Evolutionary conservation across 2,113 vertebrate species (phyloP).

Genomic region (Actenoides lindsayi): DNA sequence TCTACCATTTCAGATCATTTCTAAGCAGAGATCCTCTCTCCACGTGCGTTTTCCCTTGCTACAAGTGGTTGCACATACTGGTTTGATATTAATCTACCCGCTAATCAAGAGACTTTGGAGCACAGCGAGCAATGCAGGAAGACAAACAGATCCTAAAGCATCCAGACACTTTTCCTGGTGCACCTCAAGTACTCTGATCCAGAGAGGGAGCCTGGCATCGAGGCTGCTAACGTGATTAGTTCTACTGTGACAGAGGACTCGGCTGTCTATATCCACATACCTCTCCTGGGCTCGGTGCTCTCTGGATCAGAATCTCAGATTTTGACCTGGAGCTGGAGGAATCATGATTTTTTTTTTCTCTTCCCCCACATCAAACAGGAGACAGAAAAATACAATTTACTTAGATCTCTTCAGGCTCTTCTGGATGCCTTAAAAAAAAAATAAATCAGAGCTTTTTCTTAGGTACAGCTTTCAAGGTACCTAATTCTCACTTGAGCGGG

Average conservation of each 20-base stretch:
- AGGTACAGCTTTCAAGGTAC: slow-evolving; percentile 42
- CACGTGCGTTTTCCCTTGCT: neutral
- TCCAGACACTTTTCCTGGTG: neutral
- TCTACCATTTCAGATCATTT: neutral
- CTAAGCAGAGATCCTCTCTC: neutral
- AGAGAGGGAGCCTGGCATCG: slow-evolving; percentile 56
- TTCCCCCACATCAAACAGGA: slow-evolving; percentile 63
- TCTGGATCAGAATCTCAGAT: slow-evolving; percentile 67
- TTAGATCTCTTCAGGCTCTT: slow-evolving; percentile 66
- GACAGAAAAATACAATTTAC: slow-evolving; percentile 64
- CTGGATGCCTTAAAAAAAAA: slow-evolving; percentile 57
- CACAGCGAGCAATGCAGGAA: neutral
- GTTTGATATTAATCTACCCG: neutral
- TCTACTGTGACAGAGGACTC: slow-evolving; percentile 29
- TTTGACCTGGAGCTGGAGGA: slow-evolving; percentile 64
- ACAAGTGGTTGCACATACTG: neutral
- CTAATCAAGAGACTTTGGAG: neutral
- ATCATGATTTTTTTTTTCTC: slow-evolving; percentile 54
- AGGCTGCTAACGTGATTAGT: neutral
- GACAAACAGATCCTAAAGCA: neutral
- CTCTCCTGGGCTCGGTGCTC: slow-evolving; percentile 58
- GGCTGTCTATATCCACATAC: slow-evolving; percentile 24
- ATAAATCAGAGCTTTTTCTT: slow-evolving; percentile 58
- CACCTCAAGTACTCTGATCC: slow-evolving; percentile 47
- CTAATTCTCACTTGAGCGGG: neutral